Evolutionary conservation across 1,140 invertebrate species (phyloP).

Genomic region (Mycetomoellerius zeteki): DNA sequence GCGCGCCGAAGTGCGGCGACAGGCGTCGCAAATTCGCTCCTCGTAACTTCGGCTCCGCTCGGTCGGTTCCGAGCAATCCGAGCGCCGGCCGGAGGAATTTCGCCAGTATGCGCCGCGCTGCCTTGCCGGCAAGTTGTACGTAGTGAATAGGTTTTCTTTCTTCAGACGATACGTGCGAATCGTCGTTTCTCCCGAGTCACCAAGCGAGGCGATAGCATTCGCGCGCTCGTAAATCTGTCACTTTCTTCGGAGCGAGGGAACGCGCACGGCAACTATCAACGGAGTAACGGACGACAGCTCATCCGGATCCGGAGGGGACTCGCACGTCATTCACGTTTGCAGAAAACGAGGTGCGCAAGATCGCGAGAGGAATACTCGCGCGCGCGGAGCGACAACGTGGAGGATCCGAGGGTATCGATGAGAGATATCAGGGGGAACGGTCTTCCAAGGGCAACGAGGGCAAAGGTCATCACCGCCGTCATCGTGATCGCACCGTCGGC

Average conservation of each 20-base stretch:
- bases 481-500: conserved; percentile 13
- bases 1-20: conserved; percentile 54
- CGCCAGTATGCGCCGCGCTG: conserved; percentile 84
- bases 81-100: conserved; percentile 65
- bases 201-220: neutral
- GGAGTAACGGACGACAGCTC: neutral
- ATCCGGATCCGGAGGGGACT: no score
- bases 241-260: neutral
- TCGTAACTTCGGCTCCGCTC: conserved; percentile 69
- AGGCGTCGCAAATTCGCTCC: conserved; percentile 78
- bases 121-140: conserved; percentile 80
- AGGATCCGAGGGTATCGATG: conserved; percentile 62
- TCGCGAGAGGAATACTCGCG: neutral
- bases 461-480: neutral
- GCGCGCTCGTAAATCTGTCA: neutral
- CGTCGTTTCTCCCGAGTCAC: neutral
- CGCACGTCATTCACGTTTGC: neutral
- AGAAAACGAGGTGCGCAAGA: neutral
- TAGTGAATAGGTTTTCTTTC: conserved; percentile 23
- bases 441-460: neutral
- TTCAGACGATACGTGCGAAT: neutral
- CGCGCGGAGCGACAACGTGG: conserved; percentile 33
- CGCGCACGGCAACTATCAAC: neutral
- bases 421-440: conserved; percentile 49
- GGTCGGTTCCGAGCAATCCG: conserved; percentile 70